Percentiles rank a stretch among this genome's conserved stretches.
Conservation (phyloP, 1,140 invertebrate species). For the Ruditapes philippinarum region DNA sequence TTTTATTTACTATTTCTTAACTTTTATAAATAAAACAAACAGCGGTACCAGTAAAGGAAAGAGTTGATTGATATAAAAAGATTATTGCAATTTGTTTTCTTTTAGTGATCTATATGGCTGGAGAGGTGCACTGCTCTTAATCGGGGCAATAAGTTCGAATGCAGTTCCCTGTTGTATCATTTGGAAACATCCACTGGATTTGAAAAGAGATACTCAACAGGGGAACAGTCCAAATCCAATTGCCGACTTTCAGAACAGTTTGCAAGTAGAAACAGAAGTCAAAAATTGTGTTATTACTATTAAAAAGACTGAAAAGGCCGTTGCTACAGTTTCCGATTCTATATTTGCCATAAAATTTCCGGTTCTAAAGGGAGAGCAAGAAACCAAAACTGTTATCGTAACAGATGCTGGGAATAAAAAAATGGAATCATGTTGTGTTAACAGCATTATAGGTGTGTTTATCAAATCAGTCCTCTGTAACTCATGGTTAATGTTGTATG, state of each 20-base stretch:
- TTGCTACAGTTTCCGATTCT: background rate
- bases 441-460: too few species aligned
- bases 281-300: background rate
- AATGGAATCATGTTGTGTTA: too few species aligned
- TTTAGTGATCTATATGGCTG: conserved; percentile 19
- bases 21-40: too few species aligned
- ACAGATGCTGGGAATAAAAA: background rate
- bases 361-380: background rate
- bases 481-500: too few species aligned
- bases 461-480: too few species aligned
- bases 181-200: background rate
- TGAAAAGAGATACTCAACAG: background rate
- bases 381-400: background rate
- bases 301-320: background rate
- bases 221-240: background rate
- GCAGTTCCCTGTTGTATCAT: background rate
- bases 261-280: background rate
- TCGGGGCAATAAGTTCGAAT: background rate
- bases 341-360: background rate
- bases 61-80: too few species aligned
- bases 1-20: too few species aligned
- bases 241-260: background rate
- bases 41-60: too few species aligned
- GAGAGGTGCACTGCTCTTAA: background rate
- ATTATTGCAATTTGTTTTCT: background rate